Conservation (phyloP, 1,140 invertebrate species). For the Drosophila teissieri region DNA sequence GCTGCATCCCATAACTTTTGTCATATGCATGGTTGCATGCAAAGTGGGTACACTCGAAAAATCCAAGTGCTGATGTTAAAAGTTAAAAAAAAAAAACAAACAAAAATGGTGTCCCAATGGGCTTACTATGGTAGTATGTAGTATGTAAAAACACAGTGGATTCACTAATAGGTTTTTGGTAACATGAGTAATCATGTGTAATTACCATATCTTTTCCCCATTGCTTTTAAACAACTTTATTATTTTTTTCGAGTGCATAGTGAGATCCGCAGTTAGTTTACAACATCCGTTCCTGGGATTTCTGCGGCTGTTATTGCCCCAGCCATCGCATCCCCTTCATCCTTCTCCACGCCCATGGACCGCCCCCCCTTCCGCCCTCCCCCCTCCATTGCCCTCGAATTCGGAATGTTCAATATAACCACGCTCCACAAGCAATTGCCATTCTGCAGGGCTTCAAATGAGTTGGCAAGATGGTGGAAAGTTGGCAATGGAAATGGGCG, state of each 20-base stretch:
- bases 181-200: not conserved
- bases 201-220: not conserved
- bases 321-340: conserved; percentile 7
- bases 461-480: conserved; percentile 51
- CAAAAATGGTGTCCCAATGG: too few relatives aligned
- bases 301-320: conserved; percentile 38
- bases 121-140: too few relatives aligned
- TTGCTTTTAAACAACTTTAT: not conserved
- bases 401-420: conserved; percentile 52
- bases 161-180: too few relatives aligned
- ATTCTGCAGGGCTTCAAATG: conserved; percentile 45
- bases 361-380: not conserved
- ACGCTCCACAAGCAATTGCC: conserved; percentile 42
- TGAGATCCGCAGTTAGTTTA: conserved; percentile 38
- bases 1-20: conserved; percentile 49
- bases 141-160: too few relatives aligned
- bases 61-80: too few relatives aligned
- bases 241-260: conserved; percentile 6
- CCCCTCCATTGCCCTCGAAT: not conserved
- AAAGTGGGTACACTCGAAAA: not conserved
- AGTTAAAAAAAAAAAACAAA: too few relatives aligned
- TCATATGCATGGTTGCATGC: conserved; percentile 41
- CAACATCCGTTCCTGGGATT: conserved; percentile 28
- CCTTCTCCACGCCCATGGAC: not conserved
- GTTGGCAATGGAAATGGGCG: conserved; percentile 13